Evolutionary conservation across 1,140 invertebrate genomes (phyloP).

Genomic region (Acromyrmex charruanus): DNA sequence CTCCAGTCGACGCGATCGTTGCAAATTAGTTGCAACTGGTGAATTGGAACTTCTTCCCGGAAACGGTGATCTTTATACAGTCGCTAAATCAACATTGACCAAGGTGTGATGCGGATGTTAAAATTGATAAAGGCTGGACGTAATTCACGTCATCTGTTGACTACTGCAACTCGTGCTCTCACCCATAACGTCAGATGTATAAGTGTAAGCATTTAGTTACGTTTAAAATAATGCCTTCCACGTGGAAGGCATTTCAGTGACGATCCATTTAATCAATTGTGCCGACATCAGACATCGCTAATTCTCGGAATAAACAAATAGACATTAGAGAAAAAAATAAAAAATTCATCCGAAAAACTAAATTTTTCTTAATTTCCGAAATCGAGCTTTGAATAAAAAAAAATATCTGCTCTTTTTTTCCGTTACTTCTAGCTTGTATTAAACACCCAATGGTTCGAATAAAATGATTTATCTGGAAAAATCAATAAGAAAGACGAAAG

Average conservation of each 20-base stretch:
- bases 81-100: slow-evolving; percentile 9
- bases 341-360: neutral
- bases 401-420: neutral
- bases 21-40: slow-evolving; percentile 34
- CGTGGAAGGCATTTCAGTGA: neutral
- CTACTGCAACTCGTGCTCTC: neutral
- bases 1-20: slow-evolving; percentile 15
- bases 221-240: neutral
- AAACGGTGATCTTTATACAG: slow-evolving; percentile 10
- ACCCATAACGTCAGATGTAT: slow-evolving; percentile 44
- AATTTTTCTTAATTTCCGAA: neutral
- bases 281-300: neutral
- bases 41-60: neutral
- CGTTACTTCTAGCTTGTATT: neutral
- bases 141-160: slow-evolving; percentile 41
- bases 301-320: neutral
- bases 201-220: slow-evolving; percentile 70
- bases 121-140: slow-evolving; percentile 45
- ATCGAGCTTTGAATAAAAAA: neutral
- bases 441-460: too few relatives aligned
- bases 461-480: neutral
- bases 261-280: neutral
- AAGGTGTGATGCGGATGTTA: slow-evolving; percentile 68
- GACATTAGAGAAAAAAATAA: neutral
- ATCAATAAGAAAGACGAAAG: neutral